A percentile compares a stretch with the other conserved stretches of the same genome.
Conservation (phyloP, 2,888 invertebrate species). For the Hoplodrina blanda region DNA sequence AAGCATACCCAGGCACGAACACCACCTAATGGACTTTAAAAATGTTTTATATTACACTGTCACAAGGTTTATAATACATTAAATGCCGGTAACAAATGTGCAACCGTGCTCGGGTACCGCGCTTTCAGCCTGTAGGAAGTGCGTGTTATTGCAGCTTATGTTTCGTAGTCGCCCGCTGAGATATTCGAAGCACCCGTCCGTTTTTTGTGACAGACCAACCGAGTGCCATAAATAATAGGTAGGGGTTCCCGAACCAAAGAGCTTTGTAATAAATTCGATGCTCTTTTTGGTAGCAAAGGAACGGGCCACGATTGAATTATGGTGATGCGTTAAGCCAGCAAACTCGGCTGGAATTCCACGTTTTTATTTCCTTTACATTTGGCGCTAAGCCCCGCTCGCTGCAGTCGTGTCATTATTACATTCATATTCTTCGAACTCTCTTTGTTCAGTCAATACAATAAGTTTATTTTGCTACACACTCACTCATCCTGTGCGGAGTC, state of each 20-base stretch:
- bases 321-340: slow-evolving; percentile 89
- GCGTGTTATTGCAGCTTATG: slow-evolving; percentile 90
- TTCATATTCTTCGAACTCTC: slow-evolving; percentile 80
- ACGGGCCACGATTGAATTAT: slow-evolving; percentile 88
- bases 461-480: slow-evolving; percentile 82
- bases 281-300: slow-evolving; percentile 89
- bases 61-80: slow-evolving; percentile 77
- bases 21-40: slow-evolving; percentile 63
- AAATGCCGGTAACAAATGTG: slow-evolving; percentile 72
- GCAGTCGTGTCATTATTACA: slow-evolving; percentile 80
- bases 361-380: slow-evolving; percentile 87
- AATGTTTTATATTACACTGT: slow-evolving; percentile 72
- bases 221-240: slow-evolving; percentile 91
- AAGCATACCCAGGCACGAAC: slow-evolving; percentile 73
- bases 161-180: slow-evolving; percentile 89
- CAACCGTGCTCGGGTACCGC: slow-evolving; percentile 74
- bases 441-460: slow-evolving; percentile 80
- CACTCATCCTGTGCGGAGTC: slow-evolving; percentile 73
- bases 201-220: slow-evolving; percentile 90
- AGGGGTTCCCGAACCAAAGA: slow-evolving; percentile 87
- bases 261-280: slow-evolving; percentile 90
- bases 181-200: slow-evolving; percentile 88
- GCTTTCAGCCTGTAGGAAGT: slow-evolving; percentile 85
- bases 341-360: slow-evolving; percentile 82
- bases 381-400: slow-evolving; percentile 78